A percentile compares a stretch with the other conserved stretches of the same genome.
Evolutionary conservation across 2,797 vertebrate genomes (phyloP).

Genomic region (Hypotaenidia philippensis): DNA sequence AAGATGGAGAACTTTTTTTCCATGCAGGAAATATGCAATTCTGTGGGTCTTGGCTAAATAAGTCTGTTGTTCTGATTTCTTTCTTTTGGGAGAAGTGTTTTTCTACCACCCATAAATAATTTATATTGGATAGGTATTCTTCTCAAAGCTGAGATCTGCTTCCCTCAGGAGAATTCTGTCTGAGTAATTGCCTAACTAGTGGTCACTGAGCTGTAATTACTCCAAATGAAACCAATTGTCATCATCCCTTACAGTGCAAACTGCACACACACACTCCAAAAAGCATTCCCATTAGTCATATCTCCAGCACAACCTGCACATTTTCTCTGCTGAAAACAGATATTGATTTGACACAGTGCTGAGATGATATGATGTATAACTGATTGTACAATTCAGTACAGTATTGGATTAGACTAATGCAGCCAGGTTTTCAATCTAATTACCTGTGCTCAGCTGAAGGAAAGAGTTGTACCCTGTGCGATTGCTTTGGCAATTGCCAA

Average conservation of each 20-base stretch:
- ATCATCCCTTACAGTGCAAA: not conserved
- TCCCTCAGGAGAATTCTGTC: not conserved
- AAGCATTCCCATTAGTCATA: conserved; percentile 33
- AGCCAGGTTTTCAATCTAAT: conserved; percentile 61
- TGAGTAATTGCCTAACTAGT: conserved; percentile 21
- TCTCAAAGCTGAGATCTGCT: not conserved
- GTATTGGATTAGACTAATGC: conserved; percentile 65
- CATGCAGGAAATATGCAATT: not conserved
- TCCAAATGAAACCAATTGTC: conserved; percentile 46
- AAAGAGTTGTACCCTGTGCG: conserved; percentile 23
- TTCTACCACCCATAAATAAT: not conserved
- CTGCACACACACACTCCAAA: not conserved
- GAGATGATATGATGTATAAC: conserved; percentile 43
- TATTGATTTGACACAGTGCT: conserved; percentile 65
- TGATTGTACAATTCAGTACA: conserved; percentile 31
- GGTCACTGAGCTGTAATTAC: conserved; percentile 15
- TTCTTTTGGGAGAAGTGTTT: not conserved
- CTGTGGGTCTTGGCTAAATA: not conserved
- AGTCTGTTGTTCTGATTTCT: not conserved
- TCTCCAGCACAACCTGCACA: not conserved
- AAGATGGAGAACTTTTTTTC: not conserved
- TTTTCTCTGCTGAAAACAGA: conserved; percentile 42
- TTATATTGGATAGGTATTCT: conserved; percentile 1
- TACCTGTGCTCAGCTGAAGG: conserved; percentile 34
- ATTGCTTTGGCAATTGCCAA: conserved; percentile 36